Conservation (phyloP, 2,888 invertebrate genomes). For the Leptothorax acervorum region DNA sequence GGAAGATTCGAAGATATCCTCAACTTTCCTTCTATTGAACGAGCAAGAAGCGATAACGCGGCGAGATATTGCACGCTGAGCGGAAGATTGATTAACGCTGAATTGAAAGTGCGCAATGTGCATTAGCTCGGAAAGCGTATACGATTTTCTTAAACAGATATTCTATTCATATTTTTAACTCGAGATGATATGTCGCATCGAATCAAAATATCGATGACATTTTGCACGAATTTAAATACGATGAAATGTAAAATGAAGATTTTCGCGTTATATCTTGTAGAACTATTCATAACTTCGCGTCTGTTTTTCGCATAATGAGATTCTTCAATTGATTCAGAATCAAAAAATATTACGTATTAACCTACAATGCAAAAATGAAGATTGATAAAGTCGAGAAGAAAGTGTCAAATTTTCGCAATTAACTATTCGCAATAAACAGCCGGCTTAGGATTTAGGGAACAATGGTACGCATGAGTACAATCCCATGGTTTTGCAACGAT, state of each 20-base stretch:
- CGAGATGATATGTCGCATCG: not conserved
- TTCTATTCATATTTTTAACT: not conserved
- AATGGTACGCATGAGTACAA: not conserved
- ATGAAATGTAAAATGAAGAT: not conserved
- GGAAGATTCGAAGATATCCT: constrained; percentile 38
- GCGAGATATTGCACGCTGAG: constrained; percentile 63
- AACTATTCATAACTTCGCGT: not conserved
- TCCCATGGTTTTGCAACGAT: not conserved
- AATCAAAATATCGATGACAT: constrained; percentile 2
- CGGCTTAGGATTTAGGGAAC: not conserved
- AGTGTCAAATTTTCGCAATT: constrained; percentile 13
- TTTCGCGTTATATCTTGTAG: not conserved
- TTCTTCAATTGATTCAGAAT: not conserved
- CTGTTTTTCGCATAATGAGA: not conserved
- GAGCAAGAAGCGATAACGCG: constrained; percentile 52
- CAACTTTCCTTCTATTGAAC: constrained; percentile 60
- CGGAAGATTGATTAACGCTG: constrained; percentile 70
- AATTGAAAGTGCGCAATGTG: constrained; percentile 22
- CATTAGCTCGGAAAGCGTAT: not conserved
- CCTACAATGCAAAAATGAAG: not conserved
- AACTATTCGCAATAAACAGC: not conserved
- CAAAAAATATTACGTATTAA: not conserved
- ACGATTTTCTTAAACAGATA: constrained; percentile 22
- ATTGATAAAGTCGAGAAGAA: not conserved
- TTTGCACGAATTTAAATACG: not conserved